Conservation (phyloP, 1,140 invertebrate species). For the Venturia canescens region DNA sequence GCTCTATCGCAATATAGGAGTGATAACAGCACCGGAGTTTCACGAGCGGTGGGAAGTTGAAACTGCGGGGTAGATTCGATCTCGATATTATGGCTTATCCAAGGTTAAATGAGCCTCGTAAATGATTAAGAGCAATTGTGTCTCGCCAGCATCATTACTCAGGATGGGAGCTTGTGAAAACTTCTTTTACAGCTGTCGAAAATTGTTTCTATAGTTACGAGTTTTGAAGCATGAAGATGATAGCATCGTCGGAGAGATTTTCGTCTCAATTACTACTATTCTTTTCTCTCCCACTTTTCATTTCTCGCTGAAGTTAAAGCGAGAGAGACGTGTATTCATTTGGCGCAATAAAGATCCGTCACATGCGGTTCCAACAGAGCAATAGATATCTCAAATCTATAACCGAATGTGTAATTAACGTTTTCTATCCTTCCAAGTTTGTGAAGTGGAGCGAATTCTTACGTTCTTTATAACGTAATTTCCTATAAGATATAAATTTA, state of each 20-base stretch:
- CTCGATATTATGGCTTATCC: background rate
- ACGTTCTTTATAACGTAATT: too few species aligned
- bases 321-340: too few species aligned
- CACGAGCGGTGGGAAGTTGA: background rate
- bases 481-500: too few species aligned
- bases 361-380: too few species aligned
- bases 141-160: background rate
- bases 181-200: background rate
- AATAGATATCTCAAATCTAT: too few species aligned
- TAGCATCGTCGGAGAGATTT: background rate
- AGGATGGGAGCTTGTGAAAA: background rate
- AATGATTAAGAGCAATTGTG: background rate
- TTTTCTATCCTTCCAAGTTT: too few species aligned
- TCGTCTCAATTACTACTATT: background rate
- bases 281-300: background rate
- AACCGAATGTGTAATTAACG: too few species aligned
- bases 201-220: background rate
- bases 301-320: background rate
- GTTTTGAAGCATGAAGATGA: background rate
- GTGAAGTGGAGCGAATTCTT: too few species aligned
- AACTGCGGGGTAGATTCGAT: background rate
- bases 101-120: background rate
- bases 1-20: background rate
- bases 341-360: too few species aligned
- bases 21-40: background rate